A percentile compares a stretch with the other conserved stretches of the same genome.
Conservation (phyloP, 2,113 vertebrate species). For the Choloepus hoffmanni region DNA sequence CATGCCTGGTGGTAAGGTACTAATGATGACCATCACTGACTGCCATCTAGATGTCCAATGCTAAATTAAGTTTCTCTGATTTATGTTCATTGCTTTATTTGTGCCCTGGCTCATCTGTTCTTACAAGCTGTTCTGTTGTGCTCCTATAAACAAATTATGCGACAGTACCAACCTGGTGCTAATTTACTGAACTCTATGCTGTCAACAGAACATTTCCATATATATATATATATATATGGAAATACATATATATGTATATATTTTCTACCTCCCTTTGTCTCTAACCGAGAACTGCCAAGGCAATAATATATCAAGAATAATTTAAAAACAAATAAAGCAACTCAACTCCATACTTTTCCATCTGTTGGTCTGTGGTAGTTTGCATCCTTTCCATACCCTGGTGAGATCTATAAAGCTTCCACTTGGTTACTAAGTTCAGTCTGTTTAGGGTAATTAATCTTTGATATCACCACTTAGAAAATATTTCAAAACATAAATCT, state of each 20-base stretch:
- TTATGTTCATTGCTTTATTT: constrained; percentile 77
- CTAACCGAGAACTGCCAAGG: constrained; percentile 60
- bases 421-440: constrained; percentile 10
- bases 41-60: constrained; percentile 69
- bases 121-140: constrained; percentile 75
- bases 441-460: not conserved
- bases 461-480: not conserved
- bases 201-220: constrained; percentile 45
- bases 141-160: constrained; percentile 76
- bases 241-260: not conserved
- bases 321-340: constrained; percentile 76
- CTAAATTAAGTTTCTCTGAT: constrained; percentile 81
- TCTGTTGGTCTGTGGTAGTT: constrained; percentile 64
- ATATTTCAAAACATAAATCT: not conserved
- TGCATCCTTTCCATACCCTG: constrained; percentile 18
- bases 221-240: constrained; percentile 8
- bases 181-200: constrained; percentile 73
- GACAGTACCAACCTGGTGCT: constrained; percentile 71
- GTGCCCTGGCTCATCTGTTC: constrained; percentile 74
- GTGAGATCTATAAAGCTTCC: constrained; percentile 59
- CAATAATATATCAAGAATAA: constrained; percentile 60
- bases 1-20: constrained; percentile 33
- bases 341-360: constrained; percentile 69
- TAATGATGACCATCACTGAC: constrained; percentile 64
- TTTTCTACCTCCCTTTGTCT: constrained; percentile 64